Evolutionary conservation across 2,888 invertebrate genomes (phyloP).

Genomic region (Conchocele bisecta): DNA sequence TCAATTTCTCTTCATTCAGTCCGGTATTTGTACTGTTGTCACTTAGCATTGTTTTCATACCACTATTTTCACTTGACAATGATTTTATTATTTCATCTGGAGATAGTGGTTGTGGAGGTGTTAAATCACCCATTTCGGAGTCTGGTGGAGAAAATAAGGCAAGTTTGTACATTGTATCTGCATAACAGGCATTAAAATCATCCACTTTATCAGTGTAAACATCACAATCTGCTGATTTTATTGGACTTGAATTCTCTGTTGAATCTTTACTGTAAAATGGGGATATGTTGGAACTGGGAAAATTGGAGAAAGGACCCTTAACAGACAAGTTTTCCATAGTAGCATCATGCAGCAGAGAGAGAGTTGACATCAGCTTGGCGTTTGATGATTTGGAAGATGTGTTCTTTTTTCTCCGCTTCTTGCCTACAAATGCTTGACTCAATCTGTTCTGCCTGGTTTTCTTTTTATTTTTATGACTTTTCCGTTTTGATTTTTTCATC

Average conservation of each 20-base stretch:
- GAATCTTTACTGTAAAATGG: too few relatives aligned
- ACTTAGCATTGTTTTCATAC: too few relatives aligned
- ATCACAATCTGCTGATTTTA: conserved; percentile 44
- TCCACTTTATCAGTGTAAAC: conserved; percentile 56
- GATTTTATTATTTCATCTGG: conserved; percentile 67
- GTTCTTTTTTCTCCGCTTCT: conserved; percentile 49
- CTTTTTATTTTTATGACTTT: conserved; percentile 67
- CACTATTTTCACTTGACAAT: too few relatives aligned
- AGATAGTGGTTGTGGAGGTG: conserved; percentile 75
- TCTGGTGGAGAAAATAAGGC: conserved; percentile 74
- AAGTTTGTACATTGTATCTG: conserved; percentile 74
- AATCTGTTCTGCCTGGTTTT: conserved; percentile 68
- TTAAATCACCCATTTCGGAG: conserved; percentile 67
- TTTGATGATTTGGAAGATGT: conserved; percentile 24
- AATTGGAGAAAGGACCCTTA: too few relatives aligned
- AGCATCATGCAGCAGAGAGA: conserved; percentile 77
- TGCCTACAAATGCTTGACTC: conserved; percentile 69
- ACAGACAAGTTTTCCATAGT: conserved; percentile 75
- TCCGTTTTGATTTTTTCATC: too few relatives aligned
- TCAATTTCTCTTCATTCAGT: conserved; percentile 31
- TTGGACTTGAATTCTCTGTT: too few relatives aligned
- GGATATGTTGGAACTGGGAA: too few relatives aligned
- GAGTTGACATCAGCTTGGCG: conserved; percentile 70
- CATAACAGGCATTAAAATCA: conserved; percentile 62
- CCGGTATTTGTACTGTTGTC: too few relatives aligned